A percentile compares a stretch with the other conserved stretches of the same genome.
Evolutionary conservation across 2,113 vertebrate genomes (phyloP).

Genomic region (Eulemur rufifrons): DNA sequence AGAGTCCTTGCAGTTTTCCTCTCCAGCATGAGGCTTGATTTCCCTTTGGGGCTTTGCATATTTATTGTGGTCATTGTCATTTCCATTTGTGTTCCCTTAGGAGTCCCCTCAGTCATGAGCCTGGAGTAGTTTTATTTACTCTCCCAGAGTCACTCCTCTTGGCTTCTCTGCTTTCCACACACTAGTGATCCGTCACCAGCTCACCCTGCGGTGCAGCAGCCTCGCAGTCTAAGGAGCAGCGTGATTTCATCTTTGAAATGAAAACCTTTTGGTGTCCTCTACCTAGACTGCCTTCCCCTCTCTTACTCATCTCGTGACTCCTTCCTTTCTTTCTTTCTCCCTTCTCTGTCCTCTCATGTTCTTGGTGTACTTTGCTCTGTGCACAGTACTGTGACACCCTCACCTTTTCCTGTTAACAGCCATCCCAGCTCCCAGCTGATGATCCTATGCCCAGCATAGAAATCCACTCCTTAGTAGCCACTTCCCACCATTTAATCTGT

Average conservation of each 20-base stretch:
- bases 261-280: not conserved
- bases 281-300: not conserved
- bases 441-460: not conserved
- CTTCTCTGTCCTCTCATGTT: not conserved
- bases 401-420: not conserved
- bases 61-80: not conserved
- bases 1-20: not conserved
- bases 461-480: not conserved
- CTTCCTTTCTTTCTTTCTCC: not conserved
- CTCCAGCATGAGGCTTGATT: not conserved
- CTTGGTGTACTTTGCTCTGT: not conserved
- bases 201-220: not conserved
- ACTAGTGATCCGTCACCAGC: not conserved
- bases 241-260: not conserved
- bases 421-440: not conserved
- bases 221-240: accelerated
- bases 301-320: not conserved
- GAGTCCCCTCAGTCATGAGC: not conserved
- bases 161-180: not conserved
- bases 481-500: not conserved
- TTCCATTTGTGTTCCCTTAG: not conserved
- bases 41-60: not conserved
- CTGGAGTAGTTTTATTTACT: not conserved
- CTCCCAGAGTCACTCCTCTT: not conserved
- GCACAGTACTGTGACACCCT: accelerated